These are phyloP conservation scores for Hirtodrosophila trivittata DNA, from an alignment of 2,888 invertebrate species.

Conservation along the genomic window DNA sequence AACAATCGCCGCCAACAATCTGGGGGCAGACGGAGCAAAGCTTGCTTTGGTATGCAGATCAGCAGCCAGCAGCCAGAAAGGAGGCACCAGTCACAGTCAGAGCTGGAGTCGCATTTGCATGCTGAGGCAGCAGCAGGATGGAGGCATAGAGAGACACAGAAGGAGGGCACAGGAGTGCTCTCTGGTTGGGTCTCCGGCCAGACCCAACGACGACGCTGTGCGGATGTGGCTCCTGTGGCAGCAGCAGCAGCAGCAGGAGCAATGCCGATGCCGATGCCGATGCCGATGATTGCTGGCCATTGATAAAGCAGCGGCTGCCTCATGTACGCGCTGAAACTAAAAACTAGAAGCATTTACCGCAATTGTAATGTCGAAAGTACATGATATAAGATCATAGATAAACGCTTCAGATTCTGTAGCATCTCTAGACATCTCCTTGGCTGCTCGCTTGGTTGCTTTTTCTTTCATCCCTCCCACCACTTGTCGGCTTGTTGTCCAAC, in stretches of 20 bases:
- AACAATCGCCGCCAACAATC: conserved; percentile 80
- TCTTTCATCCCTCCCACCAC: conserved; percentile 36
- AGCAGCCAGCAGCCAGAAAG: conserved; percentile 56
- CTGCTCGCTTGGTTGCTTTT: too few relatives aligned
- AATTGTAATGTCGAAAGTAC: conserved; percentile 84
- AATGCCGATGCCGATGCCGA: conserved; percentile 69
- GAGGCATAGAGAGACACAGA: background rate
- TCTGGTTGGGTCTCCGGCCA: conserved; percentile 45
- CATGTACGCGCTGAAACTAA: conserved; percentile 83
- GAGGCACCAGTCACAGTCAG: conserved; percentile 34
- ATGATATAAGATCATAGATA: conserved; percentile 84
- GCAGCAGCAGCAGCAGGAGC: conserved; percentile 29
- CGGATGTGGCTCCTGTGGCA: conserved; percentile 46
- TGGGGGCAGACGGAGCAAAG: conserved; percentile 42
- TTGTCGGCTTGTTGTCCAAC: conserved; percentile 74
- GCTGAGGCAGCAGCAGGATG: conserved; percentile 14
- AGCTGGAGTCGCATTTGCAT: conserved; percentile 74
- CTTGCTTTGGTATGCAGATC: conserved; percentile 77
- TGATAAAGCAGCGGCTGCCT: conserved; percentile 76
- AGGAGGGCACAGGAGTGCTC: conserved; percentile 60
- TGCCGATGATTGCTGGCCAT: conserved; percentile 75
- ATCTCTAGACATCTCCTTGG: conserved; percentile 63
- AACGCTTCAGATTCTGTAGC: conserved; percentile 77
- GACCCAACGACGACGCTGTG: conserved; percentile 73
- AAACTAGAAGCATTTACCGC: conserved; percentile 84